Evolutionary conservation across 2,888 invertebrate species (phyloP).

Genomic region (Idaea biselata): DNA sequence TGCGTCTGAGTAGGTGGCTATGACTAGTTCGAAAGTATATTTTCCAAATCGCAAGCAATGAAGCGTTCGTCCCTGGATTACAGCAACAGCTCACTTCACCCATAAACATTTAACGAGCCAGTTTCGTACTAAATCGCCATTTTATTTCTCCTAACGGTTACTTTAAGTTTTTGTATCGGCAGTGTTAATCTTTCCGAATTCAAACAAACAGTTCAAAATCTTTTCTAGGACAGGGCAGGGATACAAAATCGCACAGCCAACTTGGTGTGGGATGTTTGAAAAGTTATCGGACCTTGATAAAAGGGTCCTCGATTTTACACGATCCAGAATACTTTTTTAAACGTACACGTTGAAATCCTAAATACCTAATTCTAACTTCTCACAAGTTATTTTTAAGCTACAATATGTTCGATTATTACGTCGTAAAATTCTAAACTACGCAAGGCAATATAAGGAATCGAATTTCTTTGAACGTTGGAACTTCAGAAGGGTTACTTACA

Average conservation of each 20-base stretch:
- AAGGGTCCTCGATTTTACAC: no score
- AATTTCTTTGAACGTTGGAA: background rate
- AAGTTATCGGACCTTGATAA: no score
- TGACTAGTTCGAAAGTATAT: conserved; percentile 6
- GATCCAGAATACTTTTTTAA: no score
- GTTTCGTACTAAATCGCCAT: conserved; percentile 40
- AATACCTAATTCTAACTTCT: no score
- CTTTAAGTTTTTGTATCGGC: conserved; percentile 40
- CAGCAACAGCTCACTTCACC: conserved; percentile 39
- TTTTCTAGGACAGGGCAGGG: no score
- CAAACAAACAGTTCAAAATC: background rate
- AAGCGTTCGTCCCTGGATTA: conserved; percentile 46
- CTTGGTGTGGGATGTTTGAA: no score
- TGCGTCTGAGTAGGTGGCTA: background rate
- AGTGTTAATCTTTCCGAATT: conserved; percentile 37
- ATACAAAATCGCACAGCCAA: no score
- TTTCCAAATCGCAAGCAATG: conserved; percentile 40
- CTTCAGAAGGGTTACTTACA: background rate
- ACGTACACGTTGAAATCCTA: no score
- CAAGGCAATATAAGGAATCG: background rate
- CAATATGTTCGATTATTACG: background rate
- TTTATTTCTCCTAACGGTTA: conserved; percentile 34
- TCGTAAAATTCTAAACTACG: background rate
- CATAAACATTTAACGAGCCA: conserved; percentile 53
- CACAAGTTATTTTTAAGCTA: no score